Conservation (phyloP, 2,888 invertebrate species). For the Eristalinus sepulchralis region DNA sequence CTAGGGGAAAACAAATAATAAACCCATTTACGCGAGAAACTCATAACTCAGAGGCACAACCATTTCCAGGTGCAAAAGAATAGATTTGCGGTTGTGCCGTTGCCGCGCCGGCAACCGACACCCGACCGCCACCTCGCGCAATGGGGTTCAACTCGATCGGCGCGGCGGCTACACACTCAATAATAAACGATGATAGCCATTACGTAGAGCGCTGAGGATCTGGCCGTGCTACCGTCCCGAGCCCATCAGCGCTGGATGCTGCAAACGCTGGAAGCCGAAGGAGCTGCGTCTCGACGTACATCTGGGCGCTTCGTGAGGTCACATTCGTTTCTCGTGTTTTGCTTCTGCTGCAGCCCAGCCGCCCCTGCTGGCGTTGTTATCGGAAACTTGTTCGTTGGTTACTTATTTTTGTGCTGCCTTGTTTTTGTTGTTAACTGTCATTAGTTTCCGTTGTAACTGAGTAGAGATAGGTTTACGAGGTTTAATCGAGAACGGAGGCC, state of each 20-base stretch:
- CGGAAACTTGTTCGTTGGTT: slow-evolving; percentile 56
- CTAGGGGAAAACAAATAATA: slow-evolving; percentile 58
- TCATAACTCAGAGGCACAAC: slow-evolving; percentile 64
- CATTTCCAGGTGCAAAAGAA: slow-evolving; percentile 71
- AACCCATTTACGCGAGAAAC: slow-evolving; percentile 63
- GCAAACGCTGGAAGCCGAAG: slow-evolving; percentile 46
- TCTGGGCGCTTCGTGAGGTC: slow-evolving; percentile 68
- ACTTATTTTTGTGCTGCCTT: slow-evolving; percentile 1
- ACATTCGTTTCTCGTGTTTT: slow-evolving; percentile 59
- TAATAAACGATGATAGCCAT: slow-evolving; percentile 70
- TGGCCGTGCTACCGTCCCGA: slow-evolving; percentile 48
- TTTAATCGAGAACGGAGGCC: slow-evolving; percentile 19
- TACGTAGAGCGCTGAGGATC: slow-evolving; percentile 42
- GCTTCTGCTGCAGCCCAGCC: slow-evolving; percentile 35
- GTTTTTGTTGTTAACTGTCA: slow-evolving; percentile 58
- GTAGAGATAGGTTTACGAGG: slow-evolving; percentile 55
- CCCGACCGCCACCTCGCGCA: slow-evolving; percentile 20
- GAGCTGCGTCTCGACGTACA: slow-evolving; percentile 50
- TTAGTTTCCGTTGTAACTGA: slow-evolving; percentile 65
- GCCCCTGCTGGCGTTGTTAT: slow-evolving; percentile 29
- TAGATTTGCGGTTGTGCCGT: slow-evolving; percentile 66
- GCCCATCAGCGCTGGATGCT: slow-evolving; percentile 38
- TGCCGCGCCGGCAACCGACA: background rate
- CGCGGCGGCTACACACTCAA: slow-evolving; percentile 65
- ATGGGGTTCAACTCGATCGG: slow-evolving; percentile 71